Evolutionary conservation across 2,888 invertebrate species (phyloP).

Genomic region (Acanthosoma haemorrhoidale): DNA sequence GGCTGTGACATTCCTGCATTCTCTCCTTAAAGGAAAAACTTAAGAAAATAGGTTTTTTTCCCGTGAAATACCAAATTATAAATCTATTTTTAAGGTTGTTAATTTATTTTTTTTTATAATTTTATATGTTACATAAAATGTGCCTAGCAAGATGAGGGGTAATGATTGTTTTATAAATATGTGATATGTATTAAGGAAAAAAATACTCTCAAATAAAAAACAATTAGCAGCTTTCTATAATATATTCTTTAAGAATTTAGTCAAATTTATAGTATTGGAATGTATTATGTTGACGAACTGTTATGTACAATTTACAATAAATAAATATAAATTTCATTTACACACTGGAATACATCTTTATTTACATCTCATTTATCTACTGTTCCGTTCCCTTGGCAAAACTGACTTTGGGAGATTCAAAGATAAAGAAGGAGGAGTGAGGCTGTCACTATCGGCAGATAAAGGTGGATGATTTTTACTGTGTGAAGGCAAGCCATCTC

Average conservation of each 20-base stretch:
- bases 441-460: neutral
- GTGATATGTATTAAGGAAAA: neutral
- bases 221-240: neutral
- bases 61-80: neutral
- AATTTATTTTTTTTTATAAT: slow-evolving; percentile 7
- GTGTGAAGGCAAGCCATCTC: neutral
- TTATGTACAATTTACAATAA: slow-evolving; percentile 2
- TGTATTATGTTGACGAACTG: neutral
- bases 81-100: neutral
- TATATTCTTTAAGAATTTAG: neutral
- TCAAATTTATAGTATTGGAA: slow-evolving; percentile 7
- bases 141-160: neutral
- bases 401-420: slow-evolving; percentile 9
- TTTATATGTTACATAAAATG: neutral
- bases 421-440: slow-evolving; percentile 31
- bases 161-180: neutral
- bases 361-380: neutral
- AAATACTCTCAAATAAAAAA: neutral
- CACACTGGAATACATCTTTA: no score
- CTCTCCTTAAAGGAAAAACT: neutral
- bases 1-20: slow-evolving; percentile 18
- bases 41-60: neutral
- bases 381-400: neutral
- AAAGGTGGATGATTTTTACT: neutral
- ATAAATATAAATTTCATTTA: neutral